phyloP scores from a whole-genome alignment of 2,888 invertebrate species.

The Amphiduros pacificus region DNA sequence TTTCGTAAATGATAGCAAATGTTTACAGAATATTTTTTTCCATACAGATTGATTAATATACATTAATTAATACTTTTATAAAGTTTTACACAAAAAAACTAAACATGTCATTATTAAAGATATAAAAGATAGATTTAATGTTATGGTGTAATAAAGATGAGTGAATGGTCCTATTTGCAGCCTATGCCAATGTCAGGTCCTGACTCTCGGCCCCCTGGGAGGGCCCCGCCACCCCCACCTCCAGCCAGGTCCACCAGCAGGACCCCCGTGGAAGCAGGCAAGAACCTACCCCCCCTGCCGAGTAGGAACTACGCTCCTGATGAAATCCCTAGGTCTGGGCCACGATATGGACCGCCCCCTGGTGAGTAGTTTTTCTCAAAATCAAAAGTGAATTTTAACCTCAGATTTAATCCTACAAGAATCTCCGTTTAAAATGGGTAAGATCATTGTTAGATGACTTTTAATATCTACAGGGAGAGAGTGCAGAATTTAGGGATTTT shows the following conservation, averaged over 20 bases:
- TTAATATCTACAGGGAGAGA: no score
- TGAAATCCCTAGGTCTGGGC: background rate
- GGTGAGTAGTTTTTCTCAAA: background rate
- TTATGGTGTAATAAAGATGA: background rate
- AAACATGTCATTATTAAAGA: background rate
- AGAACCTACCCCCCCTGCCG: conserved; percentile 1
- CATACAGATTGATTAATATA: background rate
- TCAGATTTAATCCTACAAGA: no score
- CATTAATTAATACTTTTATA: no score
- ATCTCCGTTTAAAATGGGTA: no score
- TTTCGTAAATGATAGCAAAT: no score
- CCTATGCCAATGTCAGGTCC: background rate
- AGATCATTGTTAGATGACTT: no score
- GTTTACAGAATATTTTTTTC: no score
- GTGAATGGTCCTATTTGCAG: background rate
- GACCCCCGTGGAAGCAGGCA: background rate
- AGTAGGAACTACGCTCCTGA: background rate
- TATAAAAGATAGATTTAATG: background rate
- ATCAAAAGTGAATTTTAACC: no score
- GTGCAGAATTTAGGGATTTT: no score
- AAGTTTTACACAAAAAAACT: no score
- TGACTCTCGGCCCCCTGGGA: background rate
- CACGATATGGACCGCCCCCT: background rate
- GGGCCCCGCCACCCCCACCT: background rate
- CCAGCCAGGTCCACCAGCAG: background rate